phyloP scores from a whole-genome alignment of 2,797 vertebrate species.

The Rousettus madagascariensis region DNA sequence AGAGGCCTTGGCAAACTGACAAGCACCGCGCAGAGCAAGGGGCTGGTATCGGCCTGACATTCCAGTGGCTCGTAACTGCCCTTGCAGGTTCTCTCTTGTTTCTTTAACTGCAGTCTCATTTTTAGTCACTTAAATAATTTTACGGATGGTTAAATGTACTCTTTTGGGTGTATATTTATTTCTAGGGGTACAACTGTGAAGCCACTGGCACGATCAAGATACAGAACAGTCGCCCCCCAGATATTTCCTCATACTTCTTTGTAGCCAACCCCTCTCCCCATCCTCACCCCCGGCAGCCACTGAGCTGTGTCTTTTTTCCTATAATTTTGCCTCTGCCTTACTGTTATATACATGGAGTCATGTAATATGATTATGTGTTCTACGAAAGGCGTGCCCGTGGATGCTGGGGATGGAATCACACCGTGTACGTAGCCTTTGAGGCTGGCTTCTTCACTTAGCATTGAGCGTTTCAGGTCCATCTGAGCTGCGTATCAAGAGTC shows the following conservation, averaged over 20 bases:
- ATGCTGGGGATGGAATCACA: too few relatives aligned
- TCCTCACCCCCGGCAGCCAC: background rate
- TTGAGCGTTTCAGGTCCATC: background rate
- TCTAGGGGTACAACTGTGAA: background rate
- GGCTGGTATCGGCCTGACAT: background rate
- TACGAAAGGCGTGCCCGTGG: too few relatives aligned
- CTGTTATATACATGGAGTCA: background rate
- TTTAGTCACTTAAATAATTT: background rate
- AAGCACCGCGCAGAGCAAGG: background rate
- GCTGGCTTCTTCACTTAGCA: background rate
- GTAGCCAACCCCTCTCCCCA: too few relatives aligned
- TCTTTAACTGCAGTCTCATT: background rate
- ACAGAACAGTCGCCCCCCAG: fast-evolving
- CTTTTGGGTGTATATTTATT: background rate
- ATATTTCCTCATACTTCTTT: background rate
- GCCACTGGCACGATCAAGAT: background rate
- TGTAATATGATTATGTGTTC: too few relatives aligned
- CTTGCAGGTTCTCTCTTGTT: background rate
- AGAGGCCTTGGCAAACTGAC: background rate
- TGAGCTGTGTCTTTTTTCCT: background rate
- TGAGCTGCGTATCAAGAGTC: fast-evolving
- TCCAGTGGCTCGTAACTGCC: background rate
- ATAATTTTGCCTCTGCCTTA: background rate
- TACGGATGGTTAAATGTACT: background rate
- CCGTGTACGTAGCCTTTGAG: background rate